Evolutionary conservation across 2,797 vertebrate genomes (phyloP).

Genomic region (Enteromius mattozi): DNA sequence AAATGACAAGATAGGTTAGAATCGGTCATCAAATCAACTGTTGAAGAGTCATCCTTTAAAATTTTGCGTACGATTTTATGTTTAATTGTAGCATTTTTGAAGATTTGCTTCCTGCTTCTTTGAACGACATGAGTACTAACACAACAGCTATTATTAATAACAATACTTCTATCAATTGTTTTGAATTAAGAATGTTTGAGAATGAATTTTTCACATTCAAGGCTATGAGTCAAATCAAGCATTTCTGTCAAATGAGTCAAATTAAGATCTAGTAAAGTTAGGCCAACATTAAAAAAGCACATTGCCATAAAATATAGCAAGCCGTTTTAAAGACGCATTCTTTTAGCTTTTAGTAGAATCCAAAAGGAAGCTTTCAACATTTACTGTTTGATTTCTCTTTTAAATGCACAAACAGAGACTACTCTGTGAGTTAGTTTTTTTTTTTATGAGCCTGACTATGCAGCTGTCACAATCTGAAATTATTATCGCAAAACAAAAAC

Average conservation of each 20-base stretch:
- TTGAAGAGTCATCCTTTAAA: not conserved
- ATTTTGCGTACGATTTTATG: not conserved
- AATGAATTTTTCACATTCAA: not conserved
- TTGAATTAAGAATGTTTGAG: not conserved
- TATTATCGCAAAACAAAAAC: constrained; percentile 60
- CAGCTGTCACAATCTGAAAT: not conserved
- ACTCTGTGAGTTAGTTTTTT: not conserved
- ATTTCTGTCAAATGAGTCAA: not conserved
- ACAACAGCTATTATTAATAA: not conserved
- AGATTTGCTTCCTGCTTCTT: not conserved
- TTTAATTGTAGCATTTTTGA: not conserved
- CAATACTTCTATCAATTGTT: not conserved
- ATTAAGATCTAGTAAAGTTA: not conserved
- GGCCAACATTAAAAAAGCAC: not conserved
- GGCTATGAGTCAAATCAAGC: not conserved
- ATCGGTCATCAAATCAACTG: not conserved
- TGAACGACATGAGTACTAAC: not conserved
- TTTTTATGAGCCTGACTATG: not conserved
- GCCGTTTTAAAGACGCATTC: no score
- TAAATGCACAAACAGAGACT: not conserved
- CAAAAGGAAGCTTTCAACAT: not conserved
- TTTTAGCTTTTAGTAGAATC: not conserved
- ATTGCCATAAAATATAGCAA: not conserved
- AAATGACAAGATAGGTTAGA: not conserved
- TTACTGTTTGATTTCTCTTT: not conserved